Percentiles rank a stretch among this genome's conserved stretches.
Conservation (phyloP, 2,797 vertebrate species). For the Sebastes variabilis region DNA sequence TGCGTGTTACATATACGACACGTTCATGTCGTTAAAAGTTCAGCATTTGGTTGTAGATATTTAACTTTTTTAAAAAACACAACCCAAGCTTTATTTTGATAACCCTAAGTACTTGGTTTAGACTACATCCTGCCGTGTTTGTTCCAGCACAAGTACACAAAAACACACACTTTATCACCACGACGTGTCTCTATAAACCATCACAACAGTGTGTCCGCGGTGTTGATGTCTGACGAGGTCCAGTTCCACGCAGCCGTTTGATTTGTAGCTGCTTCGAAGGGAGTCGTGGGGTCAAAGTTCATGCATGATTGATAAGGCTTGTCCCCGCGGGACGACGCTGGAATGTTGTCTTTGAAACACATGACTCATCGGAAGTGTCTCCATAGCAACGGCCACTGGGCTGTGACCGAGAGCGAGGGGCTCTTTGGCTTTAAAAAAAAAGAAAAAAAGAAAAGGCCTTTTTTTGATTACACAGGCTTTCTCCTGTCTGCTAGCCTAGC, state of each 20-base stretch:
- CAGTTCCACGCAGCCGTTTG: constrained; percentile 12
- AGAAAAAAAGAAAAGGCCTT: not conserved
- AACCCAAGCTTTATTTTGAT: not conserved
- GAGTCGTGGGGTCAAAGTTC: constrained; percentile 59
- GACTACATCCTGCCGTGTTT: not conserved
- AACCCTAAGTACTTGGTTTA: not conserved
- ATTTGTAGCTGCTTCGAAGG: constrained; percentile 35
- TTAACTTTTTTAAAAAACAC: not conserved
- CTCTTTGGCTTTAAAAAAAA: constrained; percentile 14
- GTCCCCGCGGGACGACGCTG: constrained; percentile 43
- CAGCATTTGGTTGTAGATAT: not conserved
- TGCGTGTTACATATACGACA: not conserved
- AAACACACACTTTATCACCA: not conserved
- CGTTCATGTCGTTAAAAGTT: not conserved
- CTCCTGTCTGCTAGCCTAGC: constrained; percentile 54
- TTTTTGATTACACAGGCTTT: constrained; percentile 60
- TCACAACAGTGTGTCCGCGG: not conserved
- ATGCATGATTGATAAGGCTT: constrained; percentile 59
- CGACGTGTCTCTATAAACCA: constrained; percentile 5
- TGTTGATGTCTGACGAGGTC: constrained; percentile 20
- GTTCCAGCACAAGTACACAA: not conserved
- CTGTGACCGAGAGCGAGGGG: constrained; percentile 41
- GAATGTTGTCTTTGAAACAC: constrained; percentile 72
- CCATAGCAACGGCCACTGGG: constrained; percentile 47
- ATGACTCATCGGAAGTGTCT: constrained; percentile 69